Conservation (phyloP, 2,113 vertebrate genomes). For the Catharus bicknelli region DNA sequence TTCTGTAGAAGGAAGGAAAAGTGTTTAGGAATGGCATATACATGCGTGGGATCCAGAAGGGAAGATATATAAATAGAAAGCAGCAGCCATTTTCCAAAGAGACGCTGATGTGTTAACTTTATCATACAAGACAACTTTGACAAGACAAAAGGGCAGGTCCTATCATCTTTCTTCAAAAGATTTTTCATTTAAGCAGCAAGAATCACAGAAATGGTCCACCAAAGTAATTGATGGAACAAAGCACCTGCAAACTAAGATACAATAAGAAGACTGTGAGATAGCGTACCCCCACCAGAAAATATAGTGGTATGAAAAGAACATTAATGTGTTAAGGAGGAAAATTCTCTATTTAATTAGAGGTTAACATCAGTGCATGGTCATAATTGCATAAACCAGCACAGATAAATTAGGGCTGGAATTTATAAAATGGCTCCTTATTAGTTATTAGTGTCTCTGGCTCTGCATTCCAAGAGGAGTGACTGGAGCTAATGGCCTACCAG, state of each 20-base stretch:
- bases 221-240: neutral
- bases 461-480: neutral
- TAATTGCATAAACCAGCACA: neutral
- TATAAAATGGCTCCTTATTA: neutral
- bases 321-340: neutral
- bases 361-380: neutral
- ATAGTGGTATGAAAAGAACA: neutral
- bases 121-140: neutral
- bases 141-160: neutral
- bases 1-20: neutral
- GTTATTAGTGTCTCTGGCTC: neutral
- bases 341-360: neutral
- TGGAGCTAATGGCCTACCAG: neutral
- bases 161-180: neutral
- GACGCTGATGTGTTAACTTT: accelerated
- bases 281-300: neutral
- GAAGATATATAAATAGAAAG: neutral
- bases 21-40: neutral
- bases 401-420: neutral
- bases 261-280: neutral
- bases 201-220: neutral
- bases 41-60: neutral
- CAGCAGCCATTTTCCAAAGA: neutral
- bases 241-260: neutral
- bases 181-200: neutral